Conservation (phyloP, 2,888 invertebrate species). For the Archips crataeganus region DNA sequence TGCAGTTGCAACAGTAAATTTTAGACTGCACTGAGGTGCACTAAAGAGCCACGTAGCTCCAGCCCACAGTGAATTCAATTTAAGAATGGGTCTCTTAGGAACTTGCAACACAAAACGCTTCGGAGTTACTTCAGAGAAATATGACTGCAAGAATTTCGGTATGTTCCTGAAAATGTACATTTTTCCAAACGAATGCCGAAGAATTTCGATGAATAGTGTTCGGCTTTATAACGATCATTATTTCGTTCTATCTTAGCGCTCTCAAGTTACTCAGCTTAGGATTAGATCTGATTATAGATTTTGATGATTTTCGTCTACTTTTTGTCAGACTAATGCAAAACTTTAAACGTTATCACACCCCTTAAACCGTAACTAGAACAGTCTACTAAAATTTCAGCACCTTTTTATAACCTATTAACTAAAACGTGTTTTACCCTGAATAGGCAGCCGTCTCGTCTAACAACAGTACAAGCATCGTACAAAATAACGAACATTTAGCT, state of each 20-base stretch:
- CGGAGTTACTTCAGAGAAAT: slow-evolving; percentile 15
- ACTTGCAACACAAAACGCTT: slow-evolving; percentile 24
- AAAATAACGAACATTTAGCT: slow-evolving; percentile 44
- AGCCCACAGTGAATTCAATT: slow-evolving; percentile 31
- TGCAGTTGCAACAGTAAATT: slow-evolving; percentile 25
- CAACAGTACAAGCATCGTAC: slow-evolving; percentile 12
- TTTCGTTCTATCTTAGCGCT: neutral
- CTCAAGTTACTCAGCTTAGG: neutral
- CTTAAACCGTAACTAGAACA: neutral
- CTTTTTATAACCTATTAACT: neutral
- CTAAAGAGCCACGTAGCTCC: slow-evolving; percentile 27
- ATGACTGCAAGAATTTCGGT: slow-evolving; percentile 1
- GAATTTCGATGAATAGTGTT: neutral
- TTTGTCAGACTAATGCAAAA: neutral
- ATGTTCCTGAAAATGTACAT: neutral
- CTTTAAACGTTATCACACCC: neutral
- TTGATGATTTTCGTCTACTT: too few species aligned
- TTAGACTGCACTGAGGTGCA: slow-evolving; percentile 32
- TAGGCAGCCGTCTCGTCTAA: slow-evolving; percentile 15
- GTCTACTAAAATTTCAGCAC: neutral
- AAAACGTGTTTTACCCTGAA: slow-evolving; percentile 4
- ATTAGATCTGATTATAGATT: too few species aligned
- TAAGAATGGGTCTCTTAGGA: slow-evolving; percentile 35
- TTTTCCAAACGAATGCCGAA: neutral
- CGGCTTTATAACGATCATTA: neutral